phyloP scores from a whole-genome alignment of 2,113 vertebrate genomes.

The Stegostoma tigrinum region DNA sequence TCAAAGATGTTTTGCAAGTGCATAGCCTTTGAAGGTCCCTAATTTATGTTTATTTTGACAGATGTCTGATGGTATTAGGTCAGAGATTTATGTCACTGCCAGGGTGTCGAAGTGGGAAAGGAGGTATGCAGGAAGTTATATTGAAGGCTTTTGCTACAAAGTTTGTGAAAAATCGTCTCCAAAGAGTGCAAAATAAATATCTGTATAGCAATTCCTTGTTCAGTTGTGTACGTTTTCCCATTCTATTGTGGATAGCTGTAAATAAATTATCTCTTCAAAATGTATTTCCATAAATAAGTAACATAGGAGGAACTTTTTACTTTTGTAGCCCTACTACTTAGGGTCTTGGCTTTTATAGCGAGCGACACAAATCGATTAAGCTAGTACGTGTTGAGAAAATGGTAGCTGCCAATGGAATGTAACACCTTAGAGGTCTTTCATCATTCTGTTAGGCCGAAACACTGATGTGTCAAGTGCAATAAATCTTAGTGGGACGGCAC shows the following conservation, averaged over 20 bases:
- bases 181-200: not conserved
- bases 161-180: not conserved
- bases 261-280: not conserved
- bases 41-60: not conserved
- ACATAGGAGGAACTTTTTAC: not conserved
- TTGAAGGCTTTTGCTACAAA: not conserved
- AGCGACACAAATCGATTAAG: not conserved
- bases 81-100: not conserved
- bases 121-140: not conserved
- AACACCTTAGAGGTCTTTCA: constrained; percentile 20
- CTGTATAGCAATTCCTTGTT: not conserved
- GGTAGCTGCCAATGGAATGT: not conserved
- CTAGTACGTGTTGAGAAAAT: constrained; percentile 1
- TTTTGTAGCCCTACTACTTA: not conserved
- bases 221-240: not conserved
- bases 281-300: not conserved
- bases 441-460: not conserved
- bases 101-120: not conserved
- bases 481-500: not conserved
- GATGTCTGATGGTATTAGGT: not conserved
- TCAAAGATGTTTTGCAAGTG: not conserved
- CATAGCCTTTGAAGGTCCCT: not conserved
- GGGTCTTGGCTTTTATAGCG: not conserved
- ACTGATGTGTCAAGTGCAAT: constrained; percentile 23
- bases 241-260: not conserved